These are phyloP conservation scores for Chaetodon trifascialis DNA, from an alignment of 2,113 vertebrate genomes.

Conservation along the genomic window DNA sequence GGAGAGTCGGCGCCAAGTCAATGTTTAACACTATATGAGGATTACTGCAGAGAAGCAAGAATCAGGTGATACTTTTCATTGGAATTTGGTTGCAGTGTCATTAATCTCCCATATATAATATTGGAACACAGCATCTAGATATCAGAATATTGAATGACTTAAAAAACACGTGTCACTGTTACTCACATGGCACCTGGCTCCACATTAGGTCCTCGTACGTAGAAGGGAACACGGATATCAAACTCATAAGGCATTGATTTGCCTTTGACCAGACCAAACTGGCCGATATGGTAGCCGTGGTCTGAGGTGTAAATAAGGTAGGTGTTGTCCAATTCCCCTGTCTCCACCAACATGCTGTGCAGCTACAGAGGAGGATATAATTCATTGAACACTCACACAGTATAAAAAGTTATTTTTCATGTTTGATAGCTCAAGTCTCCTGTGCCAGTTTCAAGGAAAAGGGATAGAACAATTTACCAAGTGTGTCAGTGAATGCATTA, in stretches of 20 bases:
- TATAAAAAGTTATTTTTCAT: slow-evolving; percentile 44
- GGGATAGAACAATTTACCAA: slow-evolving; percentile 68
- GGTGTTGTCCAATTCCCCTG: slow-evolving; percentile 94
- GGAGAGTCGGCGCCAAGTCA: slow-evolving; percentile 95
- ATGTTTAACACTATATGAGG: slow-evolving; percentile 95
- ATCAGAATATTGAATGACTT: neutral
- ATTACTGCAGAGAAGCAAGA: slow-evolving; percentile 83
- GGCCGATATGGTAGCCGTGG: slow-evolving; percentile 98
- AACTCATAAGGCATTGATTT: slow-evolving; percentile 99
- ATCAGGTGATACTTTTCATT: neutral
- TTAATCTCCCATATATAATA: neutral
- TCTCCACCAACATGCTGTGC: slow-evolving; percentile 92
- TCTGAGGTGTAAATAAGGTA: slow-evolving; percentile 97
- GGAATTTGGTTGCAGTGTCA: neutral
- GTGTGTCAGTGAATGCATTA: slow-evolving; percentile 79
- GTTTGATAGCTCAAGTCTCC: slow-evolving; percentile 54
- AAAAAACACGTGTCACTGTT: neutral
- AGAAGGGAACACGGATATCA: slow-evolving; percentile 97
- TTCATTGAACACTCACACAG: slow-evolving; percentile 30
- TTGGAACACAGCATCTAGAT: neutral
- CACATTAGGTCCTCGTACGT: slow-evolving; percentile 94
- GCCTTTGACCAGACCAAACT: slow-evolving; percentile 97
- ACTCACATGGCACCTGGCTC: slow-evolving; percentile 94
- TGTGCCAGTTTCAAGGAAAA: slow-evolving; percentile 65
- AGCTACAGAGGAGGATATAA: slow-evolving; percentile 82